Conservation (phyloP, 2,888 invertebrate genomes). For the Keiferia lycopersicella region DNA sequence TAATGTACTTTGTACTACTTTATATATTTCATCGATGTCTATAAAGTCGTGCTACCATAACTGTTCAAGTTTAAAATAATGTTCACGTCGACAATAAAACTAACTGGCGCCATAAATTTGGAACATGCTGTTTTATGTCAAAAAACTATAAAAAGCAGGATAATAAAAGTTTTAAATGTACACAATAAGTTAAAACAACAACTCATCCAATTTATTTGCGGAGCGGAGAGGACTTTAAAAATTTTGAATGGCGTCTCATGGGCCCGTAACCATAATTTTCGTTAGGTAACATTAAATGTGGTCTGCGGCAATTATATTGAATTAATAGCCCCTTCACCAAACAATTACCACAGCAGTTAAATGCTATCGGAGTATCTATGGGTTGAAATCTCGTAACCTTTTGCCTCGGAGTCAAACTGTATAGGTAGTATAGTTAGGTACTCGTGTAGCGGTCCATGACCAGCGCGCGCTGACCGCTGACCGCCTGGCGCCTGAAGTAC, state of each 20-base stretch:
- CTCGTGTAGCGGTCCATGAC: neutral
- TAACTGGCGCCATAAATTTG: conserved; percentile 28
- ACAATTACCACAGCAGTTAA: conserved; percentile 75
- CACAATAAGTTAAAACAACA: conserved; percentile 40
- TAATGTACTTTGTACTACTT: conserved; percentile 43
- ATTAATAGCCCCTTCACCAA: conserved; percentile 74
- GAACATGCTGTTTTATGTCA: conserved; percentile 29
- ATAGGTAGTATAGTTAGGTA: neutral
- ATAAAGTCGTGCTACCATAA: conserved; percentile 31
- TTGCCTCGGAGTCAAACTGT: conserved; percentile 69
- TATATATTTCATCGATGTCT: conserved; percentile 41
- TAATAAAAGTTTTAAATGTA: conserved; percentile 30
- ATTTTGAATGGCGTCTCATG: conserved; percentile 60
- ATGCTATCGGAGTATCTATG: conserved; percentile 76
- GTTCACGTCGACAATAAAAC: conserved; percentile 29
- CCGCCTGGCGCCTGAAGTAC: conserved; percentile 31
- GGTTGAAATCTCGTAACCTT: conserved; percentile 77
- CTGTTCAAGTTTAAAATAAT: conserved; percentile 26
- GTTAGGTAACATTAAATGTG: conserved; percentile 66
- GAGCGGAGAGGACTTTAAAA: conserved; percentile 45
- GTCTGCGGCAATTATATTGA: conserved; percentile 69
- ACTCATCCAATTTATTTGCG: conserved; percentile 52
- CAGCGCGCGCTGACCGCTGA: conserved; percentile 43
- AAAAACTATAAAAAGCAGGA: conserved; percentile 26
- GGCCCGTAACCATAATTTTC: conserved; percentile 61